Percentiles rank a stretch among this genome's conserved stretches.
Evolutionary conservation across 2,113 vertebrate genomes (phyloP).

Genomic region (Opisthocomus hoazin): DNA sequence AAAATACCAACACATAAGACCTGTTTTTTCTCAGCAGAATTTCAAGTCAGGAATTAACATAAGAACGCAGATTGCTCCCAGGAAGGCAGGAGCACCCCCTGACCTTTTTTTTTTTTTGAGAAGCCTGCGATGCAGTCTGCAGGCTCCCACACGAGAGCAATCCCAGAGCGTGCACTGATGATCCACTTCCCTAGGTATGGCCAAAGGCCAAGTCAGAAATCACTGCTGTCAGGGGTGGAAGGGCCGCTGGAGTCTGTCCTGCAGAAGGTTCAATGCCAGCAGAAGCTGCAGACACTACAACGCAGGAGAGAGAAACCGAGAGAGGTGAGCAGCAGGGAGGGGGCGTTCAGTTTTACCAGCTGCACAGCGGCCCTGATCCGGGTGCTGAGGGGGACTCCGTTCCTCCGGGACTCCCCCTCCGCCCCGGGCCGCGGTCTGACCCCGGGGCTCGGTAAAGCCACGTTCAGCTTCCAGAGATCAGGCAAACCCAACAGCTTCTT

Average conservation of each 20-base stretch:
- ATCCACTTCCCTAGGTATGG: not conserved
- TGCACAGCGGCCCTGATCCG: accelerated
- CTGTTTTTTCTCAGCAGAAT: not conserved
- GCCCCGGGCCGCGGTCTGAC: accelerated
- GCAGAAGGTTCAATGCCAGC: accelerated
- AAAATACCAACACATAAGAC: not conserved
- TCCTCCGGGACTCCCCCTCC: not conserved
- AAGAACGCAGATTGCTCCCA: not conserved
- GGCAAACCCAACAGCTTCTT: accelerated
- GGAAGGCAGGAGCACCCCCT: not conserved
- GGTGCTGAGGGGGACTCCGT: too few species aligned
- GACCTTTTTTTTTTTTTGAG: too few species aligned
- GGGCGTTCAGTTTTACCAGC: accelerated
- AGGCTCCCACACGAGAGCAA: not conserved
- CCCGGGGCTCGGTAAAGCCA: accelerated
- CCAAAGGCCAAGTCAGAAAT: not conserved
- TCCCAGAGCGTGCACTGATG: accelerated
- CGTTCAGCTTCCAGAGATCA: accelerated
- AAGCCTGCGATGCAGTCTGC: not conserved
- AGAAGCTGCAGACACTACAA: not conserved
- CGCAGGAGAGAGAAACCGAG: not conserved
- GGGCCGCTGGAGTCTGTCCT: not conserved
- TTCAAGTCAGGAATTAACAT: not conserved
- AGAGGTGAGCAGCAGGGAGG: not conserved
- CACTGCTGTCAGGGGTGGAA: not conserved